Evolutionary conservation across 2,888 invertebrate genomes (phyloP), one percentile per base, ranked within the genome.

Genomic region (Therioaphis trifolii): DNA sequence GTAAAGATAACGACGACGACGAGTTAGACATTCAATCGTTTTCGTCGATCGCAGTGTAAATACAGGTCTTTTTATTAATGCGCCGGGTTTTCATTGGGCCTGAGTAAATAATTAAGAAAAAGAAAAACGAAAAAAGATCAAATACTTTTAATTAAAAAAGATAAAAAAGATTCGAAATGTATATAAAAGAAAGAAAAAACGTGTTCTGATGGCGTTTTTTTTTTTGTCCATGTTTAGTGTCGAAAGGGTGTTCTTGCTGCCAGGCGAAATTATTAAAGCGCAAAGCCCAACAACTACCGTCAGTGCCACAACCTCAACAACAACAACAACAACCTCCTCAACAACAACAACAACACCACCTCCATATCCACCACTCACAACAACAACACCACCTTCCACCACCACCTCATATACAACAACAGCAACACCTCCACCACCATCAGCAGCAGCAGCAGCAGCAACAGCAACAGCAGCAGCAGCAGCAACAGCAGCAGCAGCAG

Each of bases 161-260:
- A 35, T 58, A 75, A 40, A 40, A 75, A 74, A 29, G 74, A 74
- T 55, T n/a, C 29, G 43, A 63, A 68, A 35, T 40, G 27, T 24
- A 40, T 24, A 40, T 66, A 66, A 52, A 27, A 24, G 40, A 74
- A 74, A 71, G 5, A 71, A 79, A 71, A 82, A 72, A 82, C 79
- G 79, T 58, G 43, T 74, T 58, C 72, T 82, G 35, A 82, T 82
- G 61, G 35, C 61, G 71, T 72, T 82, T 80, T 80, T 80, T 79
- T 18, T 69, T 79, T 46, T 80, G 79, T 80, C 71, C 71, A 29
- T 82, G 46, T 82, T 72, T 82, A 82, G 82, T 82, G 71, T 61
- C 82, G 61, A 82, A 82, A 82, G 82, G 82, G 72, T 82, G 82
- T 82, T 63, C 82, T 71, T 82, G 82, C 72, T 82, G 82, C 72